Base-by-base conservation (phyloP, 1,140 invertebrate species). In the Triops longicaudatus region DNA sequence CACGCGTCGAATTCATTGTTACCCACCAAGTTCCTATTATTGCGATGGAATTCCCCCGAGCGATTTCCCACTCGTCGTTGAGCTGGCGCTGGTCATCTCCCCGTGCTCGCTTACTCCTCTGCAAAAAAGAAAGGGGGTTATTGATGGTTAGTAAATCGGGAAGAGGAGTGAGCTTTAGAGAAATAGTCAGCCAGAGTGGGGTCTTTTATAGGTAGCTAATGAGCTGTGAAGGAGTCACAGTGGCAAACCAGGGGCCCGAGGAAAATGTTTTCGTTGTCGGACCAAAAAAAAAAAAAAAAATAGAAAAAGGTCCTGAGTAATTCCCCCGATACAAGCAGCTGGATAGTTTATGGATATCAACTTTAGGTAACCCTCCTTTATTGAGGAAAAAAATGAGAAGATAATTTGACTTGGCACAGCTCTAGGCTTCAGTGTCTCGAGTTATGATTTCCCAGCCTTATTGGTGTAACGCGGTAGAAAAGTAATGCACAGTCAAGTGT, bases 141-240 rank as follows among this genome's bases (percentile, higher is more conserved):
- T 63, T 63, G n/a, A 63, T 63, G 50, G 50, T 63, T 10, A 63
- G 50, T 63, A 63, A 63, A 1, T 63, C 50, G 0, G 50, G 14
- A 63, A 7, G 14, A 22, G 22, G 50, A 63, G 50, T 5, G 50
- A 22, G 50, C 17, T n/a, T n/a, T 63, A 63, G 50, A 1, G 50
- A 63, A 22, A 22, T 17, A 63, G 50, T 63, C 17, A 37, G 31
- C 31, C 31, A n/a, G 50, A 63, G 50, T 63, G 50, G 22, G 50
- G 50, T 12, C 50, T 63, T 63, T 63, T 63, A 22, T 63, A 63
- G 50, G 50, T 22, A 63, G n/a, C 50, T 63, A 63, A 63, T 63
- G 50, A 63, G 14, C 50, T 63, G 50, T 63, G 50, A 63, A 63
- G 31, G 50, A 63, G 50, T 63, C 50, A 63, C 50, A 63, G 50